phyloP scores from a whole-genome alignment of 2,888 invertebrate species.

The Rhabditoides inermis region DNA sequence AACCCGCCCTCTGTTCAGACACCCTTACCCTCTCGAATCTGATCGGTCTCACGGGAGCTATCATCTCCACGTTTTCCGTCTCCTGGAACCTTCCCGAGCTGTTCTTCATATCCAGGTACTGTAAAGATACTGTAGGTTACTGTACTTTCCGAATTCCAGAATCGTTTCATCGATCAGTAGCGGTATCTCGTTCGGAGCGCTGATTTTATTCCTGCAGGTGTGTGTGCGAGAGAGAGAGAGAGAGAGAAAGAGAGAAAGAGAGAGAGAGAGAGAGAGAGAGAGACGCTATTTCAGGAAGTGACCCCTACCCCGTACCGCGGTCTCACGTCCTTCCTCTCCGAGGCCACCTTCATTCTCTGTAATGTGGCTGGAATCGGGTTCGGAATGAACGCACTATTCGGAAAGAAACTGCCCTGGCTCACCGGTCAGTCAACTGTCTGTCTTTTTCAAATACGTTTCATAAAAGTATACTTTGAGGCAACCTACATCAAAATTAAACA shows the following conservation, averaged over 20 bases:
- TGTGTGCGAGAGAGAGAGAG: neutral
- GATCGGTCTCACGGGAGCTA: constrained; percentile 18
- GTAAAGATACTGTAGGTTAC: no score
- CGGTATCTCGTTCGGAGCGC: constrained; percentile 33
- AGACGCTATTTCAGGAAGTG: constrained; percentile 16
- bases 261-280: neutral
- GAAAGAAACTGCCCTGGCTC: constrained; percentile 6
- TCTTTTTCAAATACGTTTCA: no score
- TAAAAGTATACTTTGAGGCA: no score
- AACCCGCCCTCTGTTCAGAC: constrained; percentile 9
- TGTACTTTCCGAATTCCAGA: no score
- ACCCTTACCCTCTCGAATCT: constrained; percentile 21
- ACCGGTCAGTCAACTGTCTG: no score
- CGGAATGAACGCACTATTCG: constrained; percentile 24
- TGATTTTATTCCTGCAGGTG: constrained; percentile 34
- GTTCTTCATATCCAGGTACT: constrained; percentile 24
- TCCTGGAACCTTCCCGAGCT: constrained; percentile 15
- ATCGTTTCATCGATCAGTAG: constrained; percentile 23
- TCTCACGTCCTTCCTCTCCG: constrained; percentile 25
- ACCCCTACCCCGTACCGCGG: constrained; percentile 32
- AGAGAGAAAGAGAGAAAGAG: neutral
- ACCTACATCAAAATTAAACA: no score
- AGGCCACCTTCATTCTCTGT: constrained; percentile 22
- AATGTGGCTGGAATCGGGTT: constrained; percentile 34
- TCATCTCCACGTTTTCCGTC: constrained; percentile 10